phyloP scores from a whole-genome alignment of 2,113 vertebrate genomes.

The Tichodroma muraria region DNA sequence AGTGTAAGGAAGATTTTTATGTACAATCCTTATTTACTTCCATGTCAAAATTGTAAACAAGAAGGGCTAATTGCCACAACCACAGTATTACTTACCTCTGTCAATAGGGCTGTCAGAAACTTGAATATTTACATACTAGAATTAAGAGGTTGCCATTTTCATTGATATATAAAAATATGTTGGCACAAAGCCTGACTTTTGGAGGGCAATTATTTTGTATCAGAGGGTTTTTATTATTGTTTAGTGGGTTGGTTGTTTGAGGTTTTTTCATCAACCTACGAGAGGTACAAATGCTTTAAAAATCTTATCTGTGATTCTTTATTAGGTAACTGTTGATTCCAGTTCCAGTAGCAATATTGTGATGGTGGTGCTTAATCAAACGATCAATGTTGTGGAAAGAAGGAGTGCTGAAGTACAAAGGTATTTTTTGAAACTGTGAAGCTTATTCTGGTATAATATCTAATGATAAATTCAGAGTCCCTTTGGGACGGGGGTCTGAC shows the following conservation, averaged over 20 bases:
- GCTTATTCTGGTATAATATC: not conserved
- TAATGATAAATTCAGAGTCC: not conserved
- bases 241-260: not conserved
- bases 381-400: conserved; percentile 62
- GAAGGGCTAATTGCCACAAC: not conserved
- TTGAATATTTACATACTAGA: not conserved
- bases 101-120: too few relatives aligned
- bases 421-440: conserved; percentile 39
- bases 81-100: not conserved
- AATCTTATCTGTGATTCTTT: not conserved
- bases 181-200: not conserved
- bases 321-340: conserved; percentile 61
- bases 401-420: conserved; percentile 51
- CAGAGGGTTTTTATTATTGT: not conserved
- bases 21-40: not conserved
- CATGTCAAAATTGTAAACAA: not conserved
- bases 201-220: not conserved
- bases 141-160: not conserved
- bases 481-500: not conserved
- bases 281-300: not conserved
- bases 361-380: conserved; percentile 62
- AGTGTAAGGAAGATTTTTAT: conserved; percentile 40
- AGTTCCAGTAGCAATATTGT: conserved; percentile 56
- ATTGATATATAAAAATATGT: not conserved
- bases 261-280: not conserved